Evolutionary conservation across 2,888 invertebrate species (phyloP).

Genomic region (Chrysolina oricalcia): DNA sequence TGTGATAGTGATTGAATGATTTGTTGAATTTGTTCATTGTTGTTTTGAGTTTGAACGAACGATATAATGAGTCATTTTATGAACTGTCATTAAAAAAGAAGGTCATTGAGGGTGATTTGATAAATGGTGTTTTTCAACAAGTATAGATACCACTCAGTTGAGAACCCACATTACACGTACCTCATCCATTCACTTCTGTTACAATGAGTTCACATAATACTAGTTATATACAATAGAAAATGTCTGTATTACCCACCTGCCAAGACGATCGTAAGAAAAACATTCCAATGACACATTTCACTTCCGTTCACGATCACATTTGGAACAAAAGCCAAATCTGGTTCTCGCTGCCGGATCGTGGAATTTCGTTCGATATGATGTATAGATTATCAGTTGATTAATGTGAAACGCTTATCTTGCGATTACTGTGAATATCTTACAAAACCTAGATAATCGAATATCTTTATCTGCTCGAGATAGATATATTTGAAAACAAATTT

Average conservation of each 20-base stretch:
- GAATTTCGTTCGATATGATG: background rate
- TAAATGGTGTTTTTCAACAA: no score
- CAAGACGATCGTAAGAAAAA: conserved; percentile 3
- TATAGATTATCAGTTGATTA: background rate
- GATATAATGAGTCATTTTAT: no score
- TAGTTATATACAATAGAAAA: background rate
- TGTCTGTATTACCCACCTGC: background rate
- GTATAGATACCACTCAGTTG: no score
- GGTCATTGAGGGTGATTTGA: no score
- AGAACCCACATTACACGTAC: background rate
- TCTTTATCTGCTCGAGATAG: background rate
- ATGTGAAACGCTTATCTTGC: background rate
- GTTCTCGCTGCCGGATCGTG: background rate
- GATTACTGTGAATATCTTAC: background rate
- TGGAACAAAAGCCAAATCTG: background rate
- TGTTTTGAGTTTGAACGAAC: no score
- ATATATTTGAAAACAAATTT: background rate
- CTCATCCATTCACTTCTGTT: background rate
- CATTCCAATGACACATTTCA: conserved; percentile 11
- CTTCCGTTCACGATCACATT: conserved; percentile 17
- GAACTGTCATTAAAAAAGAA: no score
- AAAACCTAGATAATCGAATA: no score
- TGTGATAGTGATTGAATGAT: no score
- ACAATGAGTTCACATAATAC: background rate
- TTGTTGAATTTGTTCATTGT: no score